Base-by-base conservation (phyloP, 2,113 vertebrate species). In the Emydura subglobosa region DNA sequence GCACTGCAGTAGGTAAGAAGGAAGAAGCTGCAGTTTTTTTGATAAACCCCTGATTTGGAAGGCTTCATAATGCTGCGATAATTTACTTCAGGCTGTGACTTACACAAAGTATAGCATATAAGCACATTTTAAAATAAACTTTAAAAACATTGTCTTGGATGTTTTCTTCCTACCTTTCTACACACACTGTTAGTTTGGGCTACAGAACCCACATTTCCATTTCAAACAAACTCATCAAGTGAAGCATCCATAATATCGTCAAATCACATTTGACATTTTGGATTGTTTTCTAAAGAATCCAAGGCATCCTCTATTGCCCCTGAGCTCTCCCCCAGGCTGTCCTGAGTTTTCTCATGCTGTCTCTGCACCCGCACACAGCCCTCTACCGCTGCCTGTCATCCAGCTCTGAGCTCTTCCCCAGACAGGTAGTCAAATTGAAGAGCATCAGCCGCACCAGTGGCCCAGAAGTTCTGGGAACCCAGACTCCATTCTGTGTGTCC, bases 251-350 rank as follows among this genome's bases (percentile, higher is more conserved):
- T 61, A 42, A 78, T 0, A 11, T 34, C 19, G 57, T 82, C 83
- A 55, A 47, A 0, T 0, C 0, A 4, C 1, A 47, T 72, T 31
- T 27, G 76, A 51, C 8, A 31, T 0, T 0, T 2, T 21, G 8
- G 10, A 10, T 89, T 0, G 0, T 53, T 85, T 19, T 88, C 54
- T 3, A 1, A 12, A 25, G 44, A 21, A 27, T 9, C 76, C 39
- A 21, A 21, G 17, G 31, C 14, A 31, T 61, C 29, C 29, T 2
- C 59, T 31, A 14, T 29, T 61, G 59, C 59, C 59, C 59, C 13
- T 61, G 59, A 34, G 59, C 14, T 61, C 29, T 61, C 29, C 27
- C 55, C 29, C 51, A 53, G 16, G 13, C 29, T 6, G 29, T 34
- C 59, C 59, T 61, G 59, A 61, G 59, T 61, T 14, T 3, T 59